Conservation (phyloP, 2,888 invertebrate genomes). For the Drosophila niveifrons region DNA sequence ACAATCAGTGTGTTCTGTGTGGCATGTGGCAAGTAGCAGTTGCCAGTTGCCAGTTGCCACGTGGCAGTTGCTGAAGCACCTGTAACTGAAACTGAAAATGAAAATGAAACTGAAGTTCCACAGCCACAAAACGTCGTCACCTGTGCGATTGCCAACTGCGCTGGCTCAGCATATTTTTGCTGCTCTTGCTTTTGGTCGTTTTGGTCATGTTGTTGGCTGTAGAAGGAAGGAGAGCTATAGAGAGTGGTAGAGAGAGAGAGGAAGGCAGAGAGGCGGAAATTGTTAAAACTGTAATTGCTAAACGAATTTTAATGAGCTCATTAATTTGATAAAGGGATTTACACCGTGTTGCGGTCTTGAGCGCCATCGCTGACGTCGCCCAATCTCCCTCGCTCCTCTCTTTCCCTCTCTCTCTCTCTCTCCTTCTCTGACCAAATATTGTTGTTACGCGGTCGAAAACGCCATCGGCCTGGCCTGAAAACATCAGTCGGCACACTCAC, state of each 20-base stretch:
- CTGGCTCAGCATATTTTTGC: constrained; percentile 65
- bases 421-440: constrained; percentile 58
- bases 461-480: constrained; percentile 28
- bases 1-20: constrained; percentile 19
- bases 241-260: background rate
- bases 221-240: constrained; percentile 1
- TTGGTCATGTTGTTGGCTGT: constrained; percentile 9
- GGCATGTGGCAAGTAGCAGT: constrained; percentile 32
- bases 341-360: constrained; percentile 75
- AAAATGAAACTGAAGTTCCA: constrained; percentile 18
- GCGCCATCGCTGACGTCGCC: constrained; percentile 45
- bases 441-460: constrained; percentile 52
- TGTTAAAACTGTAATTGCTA: constrained; percentile 83
- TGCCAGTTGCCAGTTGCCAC: constrained; percentile 24
- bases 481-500: background rate
- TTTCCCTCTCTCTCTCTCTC: constrained; percentile 10
- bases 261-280: constrained; percentile 63
- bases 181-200: constrained; percentile 31
- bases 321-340: constrained; percentile 83
- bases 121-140: constrained; percentile 48
- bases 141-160: constrained; percentile 62
- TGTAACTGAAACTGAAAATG: constrained; percentile 34
- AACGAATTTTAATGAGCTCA: constrained; percentile 84
- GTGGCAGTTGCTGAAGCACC: constrained; percentile 21
- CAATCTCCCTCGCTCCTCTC: constrained; percentile 16